Percentiles rank a stretch among this genome's conserved stretches.
These are phyloP conservation scores for Macrobrachium nipponense DNA, from an alignment of 1,140 invertebrate genomes.

Conservation along the genomic window DNA sequence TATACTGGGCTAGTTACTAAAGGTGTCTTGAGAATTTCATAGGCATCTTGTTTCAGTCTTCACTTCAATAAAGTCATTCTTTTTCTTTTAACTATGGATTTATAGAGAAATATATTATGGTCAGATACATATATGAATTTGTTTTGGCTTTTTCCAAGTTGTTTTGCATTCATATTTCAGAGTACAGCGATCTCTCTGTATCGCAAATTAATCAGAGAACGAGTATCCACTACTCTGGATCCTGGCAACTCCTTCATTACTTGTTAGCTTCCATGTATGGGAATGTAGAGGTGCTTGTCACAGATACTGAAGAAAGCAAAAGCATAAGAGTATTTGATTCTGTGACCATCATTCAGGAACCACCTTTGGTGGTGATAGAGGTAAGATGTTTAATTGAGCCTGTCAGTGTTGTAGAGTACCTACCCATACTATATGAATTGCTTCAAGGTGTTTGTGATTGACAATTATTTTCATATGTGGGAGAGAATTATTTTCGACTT, in stretches of 20 bases:
- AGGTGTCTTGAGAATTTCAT: neutral
- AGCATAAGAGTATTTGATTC: constrained; percentile 73
- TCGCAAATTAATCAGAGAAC: constrained; percentile 92
- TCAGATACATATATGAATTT: constrained; percentile 16
- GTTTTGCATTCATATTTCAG: constrained; percentile 70
- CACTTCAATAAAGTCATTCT: too few relatives aligned
- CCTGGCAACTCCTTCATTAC: constrained; percentile 82
- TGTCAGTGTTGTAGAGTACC: neutral
- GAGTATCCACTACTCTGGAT: constrained; percentile 88
- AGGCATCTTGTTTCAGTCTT: neutral
- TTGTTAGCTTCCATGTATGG: constrained; percentile 86
- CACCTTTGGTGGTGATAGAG: constrained; percentile 86
- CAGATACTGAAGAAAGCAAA: constrained; percentile 70
- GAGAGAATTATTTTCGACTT: too few relatives aligned
- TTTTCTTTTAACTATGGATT: too few relatives aligned
- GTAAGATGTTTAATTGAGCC: constrained; percentile 68
- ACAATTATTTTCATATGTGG: too few relatives aligned
- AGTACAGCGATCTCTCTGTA: constrained; percentile 96
- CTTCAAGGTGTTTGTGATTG: neutral
- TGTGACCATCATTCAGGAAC: constrained; percentile 86
- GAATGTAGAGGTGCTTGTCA: constrained; percentile 80
- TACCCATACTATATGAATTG: neutral
- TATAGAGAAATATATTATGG: too few relatives aligned
- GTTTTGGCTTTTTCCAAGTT: constrained; percentile 42
- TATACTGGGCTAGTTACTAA: too few relatives aligned